A percentile compares a stretch with the other conserved stretches of the same genome.
Conservation (phyloP, 2,888 invertebrate genomes). For the Caenorhabditis imperialis region DNA sequence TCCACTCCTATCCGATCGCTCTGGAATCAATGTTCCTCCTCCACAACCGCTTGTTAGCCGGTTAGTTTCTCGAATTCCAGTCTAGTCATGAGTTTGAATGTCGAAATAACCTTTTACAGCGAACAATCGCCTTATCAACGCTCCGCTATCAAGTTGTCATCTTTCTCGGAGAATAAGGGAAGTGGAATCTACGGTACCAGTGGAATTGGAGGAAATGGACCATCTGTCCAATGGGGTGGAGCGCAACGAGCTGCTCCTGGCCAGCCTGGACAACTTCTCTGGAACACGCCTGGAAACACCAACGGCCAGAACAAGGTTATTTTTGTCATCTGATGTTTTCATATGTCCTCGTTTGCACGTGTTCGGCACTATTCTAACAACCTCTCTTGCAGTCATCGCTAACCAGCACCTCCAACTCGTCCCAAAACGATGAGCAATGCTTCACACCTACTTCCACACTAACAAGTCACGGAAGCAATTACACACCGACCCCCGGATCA, state of each 20-base stretch:
- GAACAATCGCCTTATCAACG: conserved; percentile 66
- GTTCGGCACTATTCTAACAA: conserved; percentile 37
- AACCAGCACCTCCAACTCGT: conserved; percentile 60
- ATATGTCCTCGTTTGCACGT: conserved; percentile 2
- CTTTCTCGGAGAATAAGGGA: conserved; percentile 60
- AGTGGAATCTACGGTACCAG: conserved; percentile 52
- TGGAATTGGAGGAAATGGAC: conserved; percentile 35
- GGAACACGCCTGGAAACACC: conserved; percentile 39
- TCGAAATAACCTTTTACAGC: too few species aligned
- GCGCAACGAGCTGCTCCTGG: conserved; percentile 60
- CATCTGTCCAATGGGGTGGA: conserved; percentile 47
- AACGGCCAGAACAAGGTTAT: conserved; percentile 59
- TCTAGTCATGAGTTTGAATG: too few species aligned
- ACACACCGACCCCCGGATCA: conserved; percentile 68
- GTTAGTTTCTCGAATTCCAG: too few species aligned
- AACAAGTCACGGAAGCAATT: conserved; percentile 66
- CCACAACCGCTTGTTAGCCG: conserved; percentile 46
- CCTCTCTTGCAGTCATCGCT: conserved; percentile 53
- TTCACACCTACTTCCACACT: conserved; percentile 71
- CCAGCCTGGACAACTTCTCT: conserved; percentile 63
- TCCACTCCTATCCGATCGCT: conserved; percentile 61
- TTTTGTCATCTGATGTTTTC: conserved; percentile 25
- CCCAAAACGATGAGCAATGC: conserved; percentile 68
- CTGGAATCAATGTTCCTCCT: conserved; percentile 37
- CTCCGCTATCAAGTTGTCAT: conserved; percentile 61